These are phyloP conservation scores for Ernsta delagoae DNA, from an alignment of 2,888 invertebrate species.

Conservation along the genomic window DNA sequence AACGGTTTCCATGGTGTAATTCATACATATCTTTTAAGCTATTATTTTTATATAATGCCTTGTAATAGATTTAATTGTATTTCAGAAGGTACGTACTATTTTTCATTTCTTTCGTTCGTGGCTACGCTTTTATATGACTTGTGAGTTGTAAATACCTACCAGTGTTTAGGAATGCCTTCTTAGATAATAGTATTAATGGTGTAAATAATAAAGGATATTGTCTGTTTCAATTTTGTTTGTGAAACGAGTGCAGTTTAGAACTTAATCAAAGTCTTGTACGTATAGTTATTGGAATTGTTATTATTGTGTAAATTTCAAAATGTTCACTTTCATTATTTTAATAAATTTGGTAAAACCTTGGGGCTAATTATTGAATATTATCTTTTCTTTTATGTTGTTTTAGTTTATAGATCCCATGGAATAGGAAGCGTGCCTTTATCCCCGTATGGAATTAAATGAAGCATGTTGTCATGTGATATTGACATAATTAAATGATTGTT, in stretches of 20 bases:
- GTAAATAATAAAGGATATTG: slow-evolving; percentile 52
- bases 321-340: slow-evolving; percentile 43
- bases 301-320: slow-evolving; percentile 40
- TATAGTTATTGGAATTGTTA: slow-evolving; percentile 31
- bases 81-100: slow-evolving; percentile 4
- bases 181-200: slow-evolving; percentile 62
- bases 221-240: slow-evolving; percentile 19
- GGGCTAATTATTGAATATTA: slow-evolving; percentile 30
- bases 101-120: slow-evolving; percentile 33
- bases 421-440: too few relatives aligned
- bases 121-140: slow-evolving; percentile 40
- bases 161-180: slow-evolving; percentile 76
- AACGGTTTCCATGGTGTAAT: slow-evolving; percentile 19
- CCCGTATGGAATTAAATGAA: too few relatives aligned
- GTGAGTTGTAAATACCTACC: slow-evolving; percentile 48
- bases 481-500: too few relatives aligned
- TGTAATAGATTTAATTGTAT: slow-evolving; percentile 19
- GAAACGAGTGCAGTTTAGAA: slow-evolving; percentile 21
- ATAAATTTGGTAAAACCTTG: slow-evolving; percentile 42
- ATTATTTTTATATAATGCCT: slow-evolving; percentile 28
- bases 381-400: background rate
- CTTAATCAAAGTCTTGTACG: slow-evolving; percentile 31
- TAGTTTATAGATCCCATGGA: too few relatives aligned
- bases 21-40: slow-evolving; percentile 26
- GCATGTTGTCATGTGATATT: too few relatives aligned